Base-by-base conservation (phyloP, 2,113 vertebrate genomes). In the Cyphomyrus plagiostoma region DNA sequence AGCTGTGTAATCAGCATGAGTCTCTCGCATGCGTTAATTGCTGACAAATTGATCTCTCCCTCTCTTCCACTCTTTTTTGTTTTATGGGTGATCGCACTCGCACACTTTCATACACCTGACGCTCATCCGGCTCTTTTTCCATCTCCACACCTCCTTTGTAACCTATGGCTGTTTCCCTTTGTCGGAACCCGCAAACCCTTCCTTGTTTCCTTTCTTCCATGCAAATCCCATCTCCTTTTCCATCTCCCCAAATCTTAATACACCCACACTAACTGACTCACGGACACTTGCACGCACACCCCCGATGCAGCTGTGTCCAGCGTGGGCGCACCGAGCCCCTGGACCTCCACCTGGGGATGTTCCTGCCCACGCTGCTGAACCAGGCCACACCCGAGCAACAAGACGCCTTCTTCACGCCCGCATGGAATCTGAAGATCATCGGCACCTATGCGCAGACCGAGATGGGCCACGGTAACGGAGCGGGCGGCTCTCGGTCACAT, bases 391-490 rank as follows among this genome's bases (percentile, higher is more conserved):
- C 95, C 88, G 97, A 98, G 91, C 98, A 99, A 94, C 98, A 99
- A 94, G 96, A 99, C 89, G 95, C 96, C 87, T 98, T 98, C 98
- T 99, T 99, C 98, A 98, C 98, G 93, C 97, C 97, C 5, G 96
- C 98, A 93, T 99, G 98, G 98, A 98, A 97, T 95, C 95, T 99
- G 96, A 95, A 98, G 96, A 98, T 99, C 96, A 97, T 97, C 96
- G 98, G 98, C 97, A 99, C 98, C 95, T 99, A 99, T 91, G 98
- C 98, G 39, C 98, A 99, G 96, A 99, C 98, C 92, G 98, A 99
- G 95, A 98, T 99, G 95, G 98, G 98, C 94, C 98, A 99, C 96
- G 98, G 98, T 99, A 99, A 94, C 94, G 91, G 62, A 77, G 45
- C 48, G 13, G 49, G 48, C 15, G 30, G 15, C 66, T 48, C 26